Conservation (phyloP, 2,797 vertebrate species). For the Vireo griseus region DNA sequence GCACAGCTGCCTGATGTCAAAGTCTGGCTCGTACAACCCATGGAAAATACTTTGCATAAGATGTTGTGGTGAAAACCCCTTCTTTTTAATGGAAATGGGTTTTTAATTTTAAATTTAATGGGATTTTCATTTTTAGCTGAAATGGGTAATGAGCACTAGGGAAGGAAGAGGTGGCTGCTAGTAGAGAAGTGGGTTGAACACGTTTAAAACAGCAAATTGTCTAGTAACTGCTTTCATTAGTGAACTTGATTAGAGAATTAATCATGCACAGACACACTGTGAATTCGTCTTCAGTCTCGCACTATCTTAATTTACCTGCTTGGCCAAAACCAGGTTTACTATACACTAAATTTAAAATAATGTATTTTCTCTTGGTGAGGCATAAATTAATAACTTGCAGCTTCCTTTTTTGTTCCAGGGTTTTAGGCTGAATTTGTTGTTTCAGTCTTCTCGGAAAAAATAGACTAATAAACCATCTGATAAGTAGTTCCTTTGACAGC, state of each 20-base stretch:
- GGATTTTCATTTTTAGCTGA: not conserved
- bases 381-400: not conserved
- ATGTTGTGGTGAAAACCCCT: slow-evolving; percentile 58
- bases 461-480: slow-evolving; percentile 25
- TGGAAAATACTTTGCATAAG: slow-evolving; percentile 65
- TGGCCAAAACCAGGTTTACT: not conserved
- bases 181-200: slow-evolving; percentile 6
- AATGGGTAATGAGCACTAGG: not conserved
- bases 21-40: slow-evolving; percentile 51
- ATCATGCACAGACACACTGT: not conserved
- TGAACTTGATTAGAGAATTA: not conserved
- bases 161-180: not conserved
- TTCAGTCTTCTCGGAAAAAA: slow-evolving; percentile 64
- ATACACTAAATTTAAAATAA: not conserved
- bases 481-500: slow-evolving; percentile 7
- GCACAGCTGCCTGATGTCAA: slow-evolving; percentile 44
- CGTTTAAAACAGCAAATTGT: not conserved
- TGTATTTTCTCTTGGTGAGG: not conserved
- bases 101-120: too few species aligned
- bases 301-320: not conserved
- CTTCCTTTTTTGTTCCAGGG: slow-evolving; percentile 23
- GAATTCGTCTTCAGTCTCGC: not conserved
- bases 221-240: not conserved
- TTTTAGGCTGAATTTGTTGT: slow-evolving; percentile 61
- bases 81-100: not conserved